Evolutionary conservation across 2,113 vertebrate genomes (phyloP), one percentile per base, ranked within the genome.

Genomic region (Stictonetta naevosa): DNA sequence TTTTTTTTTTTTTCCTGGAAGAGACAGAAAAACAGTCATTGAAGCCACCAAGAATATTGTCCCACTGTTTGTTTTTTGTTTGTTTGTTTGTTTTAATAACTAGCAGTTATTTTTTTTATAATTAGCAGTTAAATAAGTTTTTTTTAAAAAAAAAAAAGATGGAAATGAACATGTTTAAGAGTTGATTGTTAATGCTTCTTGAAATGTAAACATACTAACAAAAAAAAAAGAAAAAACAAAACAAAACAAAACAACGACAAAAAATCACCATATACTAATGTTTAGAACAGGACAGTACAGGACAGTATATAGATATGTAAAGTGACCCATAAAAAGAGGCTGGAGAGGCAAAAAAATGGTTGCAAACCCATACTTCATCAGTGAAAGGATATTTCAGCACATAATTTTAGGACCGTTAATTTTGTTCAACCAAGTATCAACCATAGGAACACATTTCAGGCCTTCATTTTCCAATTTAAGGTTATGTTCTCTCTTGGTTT

Each of bases 201-300:
- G 50, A 84, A 87, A 59, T 14, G 13, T 29, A 48, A 69, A 33
- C 10, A 38, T n/a, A 88, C 13, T 26, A 26, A 58, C 20, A 60
- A 83, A 60, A 63, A 72, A 22, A 21, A 10, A 10, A 1, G 0
- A 2, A 4, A 3, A 38, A 38, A 38, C 36, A 38, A 38, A 60
- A 77, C 64, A 44, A 44, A 44, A 15, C 17, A 44, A 8, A 10
- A 38, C 8, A 38, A 38, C 38, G 10, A 44, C 17, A 44, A 44
- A 44, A 17, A 44, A 44, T 7, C 1, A 22, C 40, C 40, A 40
- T n/a, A 88, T 29, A 59, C 4, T 4, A 14, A 33, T 2, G 0
- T 86, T 83, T 17, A 82, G 46, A 63, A 13, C 3, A 5, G 11
- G 25, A 53, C 18, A 74, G 33, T 74, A 69, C 5, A 48, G 3